phyloP scores from a whole-genome alignment of 2,797 vertebrate genomes.

The Micropoecilia bifurca region DNA sequence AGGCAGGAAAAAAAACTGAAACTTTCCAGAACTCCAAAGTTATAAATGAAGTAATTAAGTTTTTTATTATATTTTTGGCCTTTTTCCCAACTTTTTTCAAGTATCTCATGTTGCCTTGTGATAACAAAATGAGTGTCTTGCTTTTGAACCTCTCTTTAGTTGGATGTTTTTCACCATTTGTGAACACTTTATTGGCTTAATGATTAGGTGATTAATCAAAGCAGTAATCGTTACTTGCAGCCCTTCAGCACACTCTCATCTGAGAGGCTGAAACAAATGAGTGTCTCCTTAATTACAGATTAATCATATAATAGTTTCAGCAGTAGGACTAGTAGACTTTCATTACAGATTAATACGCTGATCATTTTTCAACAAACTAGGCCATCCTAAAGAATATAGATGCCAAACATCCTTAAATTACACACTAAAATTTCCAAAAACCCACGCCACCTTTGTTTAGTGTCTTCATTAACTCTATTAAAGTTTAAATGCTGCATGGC shows the following conservation, averaged over 20 bases:
- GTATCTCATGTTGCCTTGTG: background rate
- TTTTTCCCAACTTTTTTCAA: background rate
- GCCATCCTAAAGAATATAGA: background rate
- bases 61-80: background rate
- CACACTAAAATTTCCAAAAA: background rate
- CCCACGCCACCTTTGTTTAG: background rate
- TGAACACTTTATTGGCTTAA: constrained; percentile 18
- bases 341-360: constrained; percentile 13
- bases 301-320: constrained; percentile 20
- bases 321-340: constrained; percentile 4
- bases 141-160: background rate
- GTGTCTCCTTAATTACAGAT: constrained; percentile 17
- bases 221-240: constrained; percentile 20
- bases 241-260: constrained; percentile 14
- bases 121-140: background rate
- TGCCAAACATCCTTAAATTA: constrained; percentile 7
- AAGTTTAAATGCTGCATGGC: constrained; percentile 23
- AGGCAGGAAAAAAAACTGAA: background rate
- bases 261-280: constrained; percentile 26
- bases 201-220: constrained; percentile 34
- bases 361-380: constrained; percentile 8
- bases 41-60: background rate
- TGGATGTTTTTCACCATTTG: constrained; percentile 14
- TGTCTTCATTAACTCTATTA: background rate
- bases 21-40: background rate